Percentiles rank a stretch among this genome's conserved stretches.
Evolutionary conservation across 92 coral and sea anemone species (phyloP).

Genomic region (Phenganax subtilis): DNA sequence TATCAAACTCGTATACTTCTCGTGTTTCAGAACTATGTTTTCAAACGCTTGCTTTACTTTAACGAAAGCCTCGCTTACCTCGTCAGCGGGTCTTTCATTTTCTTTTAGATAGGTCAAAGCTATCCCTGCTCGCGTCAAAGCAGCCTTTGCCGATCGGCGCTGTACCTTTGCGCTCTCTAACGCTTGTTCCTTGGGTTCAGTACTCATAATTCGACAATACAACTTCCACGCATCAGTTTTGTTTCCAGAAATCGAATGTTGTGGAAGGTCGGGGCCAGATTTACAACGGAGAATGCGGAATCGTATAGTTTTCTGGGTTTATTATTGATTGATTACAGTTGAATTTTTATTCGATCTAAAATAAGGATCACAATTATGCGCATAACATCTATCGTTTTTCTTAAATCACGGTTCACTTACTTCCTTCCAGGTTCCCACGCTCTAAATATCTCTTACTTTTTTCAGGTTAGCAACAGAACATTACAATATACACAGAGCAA

Average conservation of each 20-base stretch:
- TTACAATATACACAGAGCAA: too few relatives aligned
- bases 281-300: not conserved
- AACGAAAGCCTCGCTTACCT: conserved; percentile 39
- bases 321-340: too few relatives aligned
- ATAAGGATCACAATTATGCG: too few relatives aligned
- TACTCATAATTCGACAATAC: conserved; percentile 5
- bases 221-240: not conserved
- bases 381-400: too few relatives aligned
- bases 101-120: conserved; percentile 27
- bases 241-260: conserved; percentile 44
- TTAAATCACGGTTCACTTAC: too few relatives aligned
- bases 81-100: conserved; percentile 31
- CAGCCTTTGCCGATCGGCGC: conserved; percentile 38
- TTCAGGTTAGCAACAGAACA: too few relatives aligned
- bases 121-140: conserved; percentile 40
- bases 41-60: conserved; percentile 38
- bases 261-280: conserved; percentile 32
- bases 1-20: conserved; percentile 2
- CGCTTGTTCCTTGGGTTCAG: conserved; percentile 16
- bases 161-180: conserved; percentile 29
- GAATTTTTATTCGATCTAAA: too few relatives aligned
- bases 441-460: too few relatives aligned
- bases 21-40: conserved; percentile 38
- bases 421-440: too few relatives aligned
- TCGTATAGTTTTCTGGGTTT: not conserved